These are phyloP conservation scores for Denticeps clupeoides DNA, from an alignment of 2,797 vertebrate genomes.

Conservation along the genomic window DNA sequence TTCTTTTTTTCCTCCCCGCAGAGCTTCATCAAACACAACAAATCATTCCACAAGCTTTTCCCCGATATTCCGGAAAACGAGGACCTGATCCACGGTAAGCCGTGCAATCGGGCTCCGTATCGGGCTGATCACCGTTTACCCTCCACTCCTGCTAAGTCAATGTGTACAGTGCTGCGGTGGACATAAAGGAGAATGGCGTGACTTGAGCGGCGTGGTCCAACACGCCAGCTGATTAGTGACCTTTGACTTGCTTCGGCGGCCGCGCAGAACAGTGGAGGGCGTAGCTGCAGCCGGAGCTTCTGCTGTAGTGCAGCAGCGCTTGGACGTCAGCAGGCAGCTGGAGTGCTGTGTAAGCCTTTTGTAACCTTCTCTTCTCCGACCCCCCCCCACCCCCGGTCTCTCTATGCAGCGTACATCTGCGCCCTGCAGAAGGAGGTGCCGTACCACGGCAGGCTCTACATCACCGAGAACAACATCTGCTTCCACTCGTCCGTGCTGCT, in stretches of 20 bases:
- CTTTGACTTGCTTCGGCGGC: slow-evolving; percentile 9
- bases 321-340: slow-evolving; percentile 3
- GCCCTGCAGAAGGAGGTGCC: slow-evolving; percentile 77
- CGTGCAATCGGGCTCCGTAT: no score
- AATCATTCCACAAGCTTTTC: slow-evolving; percentile 73
- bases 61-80: slow-evolving; percentile 58
- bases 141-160: neutral
- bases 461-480: slow-evolving; percentile 62
- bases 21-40: slow-evolving; percentile 64
- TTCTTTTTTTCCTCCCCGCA: slow-evolving; percentile 20
- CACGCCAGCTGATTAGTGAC: slow-evolving; percentile 7
- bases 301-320: neutral
- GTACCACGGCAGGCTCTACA: slow-evolving; percentile 72
- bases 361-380: neutral
- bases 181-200: neutral
- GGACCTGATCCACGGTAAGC: slow-evolving; percentile 64
- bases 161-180: neutral
- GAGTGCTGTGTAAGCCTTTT: neutral
- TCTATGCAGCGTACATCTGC: slow-evolving; percentile 64
- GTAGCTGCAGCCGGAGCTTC: neutral
- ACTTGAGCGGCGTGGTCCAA: neutral
- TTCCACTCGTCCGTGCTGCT: slow-evolving; percentile 75
- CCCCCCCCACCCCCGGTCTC: neutral
- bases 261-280: neutral
- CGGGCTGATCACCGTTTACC: neutral